Percentiles rank a stretch among this genome's conserved stretches.
phyloP scores from a whole-genome alignment of 2,888 invertebrate species.

The Deladenus siricidicola region DNA sequence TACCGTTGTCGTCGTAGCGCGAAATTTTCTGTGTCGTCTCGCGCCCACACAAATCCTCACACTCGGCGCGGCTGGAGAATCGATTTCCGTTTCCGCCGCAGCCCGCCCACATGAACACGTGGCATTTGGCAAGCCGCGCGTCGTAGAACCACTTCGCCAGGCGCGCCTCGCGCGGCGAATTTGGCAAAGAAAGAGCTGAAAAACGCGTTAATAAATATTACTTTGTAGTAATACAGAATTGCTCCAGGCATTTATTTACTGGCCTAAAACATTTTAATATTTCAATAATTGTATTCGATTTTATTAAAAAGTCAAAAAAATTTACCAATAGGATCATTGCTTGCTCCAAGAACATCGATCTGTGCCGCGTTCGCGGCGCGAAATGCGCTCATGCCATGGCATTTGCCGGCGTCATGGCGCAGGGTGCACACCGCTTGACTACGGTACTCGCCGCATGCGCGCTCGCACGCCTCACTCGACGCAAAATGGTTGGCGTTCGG shows the following conservation, averaged over 20 bases:
- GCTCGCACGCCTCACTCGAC: slow-evolving; percentile 53
- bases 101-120: slow-evolving; percentile 46
- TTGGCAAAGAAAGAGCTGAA: neutral
- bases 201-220: neutral
- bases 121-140: slow-evolving; percentile 29
- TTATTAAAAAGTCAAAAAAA: too few species aligned
- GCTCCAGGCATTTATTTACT: too few species aligned
- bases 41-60: slow-evolving; percentile 37
- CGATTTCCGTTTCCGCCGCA: slow-evolving; percentile 51
- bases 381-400: too few species aligned
- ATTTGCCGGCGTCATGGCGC: slow-evolving; percentile 27
- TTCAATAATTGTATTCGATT: too few species aligned
- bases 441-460: slow-evolving; percentile 46
- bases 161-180: too few species aligned
- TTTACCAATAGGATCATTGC: too few species aligned
- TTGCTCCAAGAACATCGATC: too few species aligned
- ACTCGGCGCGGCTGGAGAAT: slow-evolving; percentile 40
- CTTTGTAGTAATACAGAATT: neutral
- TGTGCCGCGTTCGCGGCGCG: too few species aligned
- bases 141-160: slow-evolving; percentile 45
- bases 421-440: slow-evolving; percentile 30
- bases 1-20: too few species aligned
- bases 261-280: too few species aligned
- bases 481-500: slow-evolving; percentile 79
- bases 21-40: too few species aligned